Base-by-base conservation (phyloP, 2,888 invertebrate genomes). In the Lasioglossum pauxillum region DNA sequence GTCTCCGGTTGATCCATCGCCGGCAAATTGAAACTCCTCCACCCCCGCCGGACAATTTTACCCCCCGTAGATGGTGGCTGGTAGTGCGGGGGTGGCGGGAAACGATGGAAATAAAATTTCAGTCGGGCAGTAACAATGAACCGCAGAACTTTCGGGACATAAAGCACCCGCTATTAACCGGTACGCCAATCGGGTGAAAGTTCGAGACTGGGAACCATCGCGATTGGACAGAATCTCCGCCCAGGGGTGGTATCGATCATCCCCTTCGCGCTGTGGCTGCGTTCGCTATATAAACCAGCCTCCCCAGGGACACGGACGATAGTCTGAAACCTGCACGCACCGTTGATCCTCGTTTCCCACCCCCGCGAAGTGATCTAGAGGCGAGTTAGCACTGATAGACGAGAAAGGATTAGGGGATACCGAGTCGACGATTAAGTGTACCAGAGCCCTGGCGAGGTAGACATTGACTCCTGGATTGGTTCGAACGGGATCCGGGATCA, bases 201-300 rank as follows among this genome's bases (percentile, higher is more conserved):
- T 57, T 75, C 90, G 92, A 90, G 80, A 41, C 72, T 53, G 49
- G 72, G 64, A 41, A 27, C 76, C 12, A 35, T 57, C 49, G 67
- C 85, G 90, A 94, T 95, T 93, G 93, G 93, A 72, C 82, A 78
- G 35, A 81, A 83, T 90, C 93, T 91, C 95, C 93, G 94, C 95
- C 93, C 92, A 93, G 93, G 92, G 92, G 91, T 93, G 93, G 67
- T 93, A 94, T 95, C 93, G 95, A 94, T 94, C 93, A 93, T 88
- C 92, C 92, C 90, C 91, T 84, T 86, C 67, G 75, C 76, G 80
- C 72, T 75, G 69, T 78, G 86, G 84, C 84, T 71, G 78, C 72
- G 79, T 83, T 53, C 57, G 44, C 82, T 93, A 93, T 94, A 94
- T 94, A 95, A 93, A 92, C 88, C 89, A 77, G 80, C 79, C 89